Percentiles rank a stretch among this genome's conserved stretches.
Conservation (phyloP, 2,113 vertebrate species). For the Acanthisitta chloris region DNA sequence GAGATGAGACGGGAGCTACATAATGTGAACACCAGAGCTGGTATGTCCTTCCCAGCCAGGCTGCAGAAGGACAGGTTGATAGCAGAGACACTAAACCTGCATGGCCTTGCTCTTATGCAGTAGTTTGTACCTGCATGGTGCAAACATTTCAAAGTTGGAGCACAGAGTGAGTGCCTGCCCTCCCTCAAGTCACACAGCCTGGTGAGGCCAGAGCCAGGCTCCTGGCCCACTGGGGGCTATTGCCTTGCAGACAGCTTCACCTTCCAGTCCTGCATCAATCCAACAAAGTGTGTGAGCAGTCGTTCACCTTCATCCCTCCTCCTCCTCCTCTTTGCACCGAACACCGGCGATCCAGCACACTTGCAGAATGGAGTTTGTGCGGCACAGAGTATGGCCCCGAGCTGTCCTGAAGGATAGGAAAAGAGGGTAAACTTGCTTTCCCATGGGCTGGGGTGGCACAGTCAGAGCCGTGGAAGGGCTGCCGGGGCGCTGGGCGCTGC, state of each 20-base stretch:
- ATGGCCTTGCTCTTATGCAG: not conserved
- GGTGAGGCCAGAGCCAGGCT: not conserved
- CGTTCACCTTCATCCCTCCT: not conserved
- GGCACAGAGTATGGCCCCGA: accelerated
- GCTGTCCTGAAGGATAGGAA: accelerated
- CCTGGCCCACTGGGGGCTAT: not conserved
- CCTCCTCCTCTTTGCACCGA: not conserved
- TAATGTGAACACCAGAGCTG: not conserved
- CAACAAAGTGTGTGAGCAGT: not conserved
- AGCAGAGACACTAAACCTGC: not conserved
- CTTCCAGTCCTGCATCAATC: not conserved
- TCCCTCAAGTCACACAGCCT: not conserved
- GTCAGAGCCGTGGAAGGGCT: not conserved
- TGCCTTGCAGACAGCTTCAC: not conserved
- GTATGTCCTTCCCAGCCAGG: not conserved
- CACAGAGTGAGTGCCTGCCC: not conserved
- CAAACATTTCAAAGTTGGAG: not conserved
- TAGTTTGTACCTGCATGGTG: not conserved
- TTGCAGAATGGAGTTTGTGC: not conserved
- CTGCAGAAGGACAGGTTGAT: not conserved
- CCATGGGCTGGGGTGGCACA: not conserved
- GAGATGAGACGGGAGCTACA: not conserved
- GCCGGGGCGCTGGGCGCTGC: not conserved
- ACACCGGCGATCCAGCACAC: not conserved
- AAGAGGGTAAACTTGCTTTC: not conserved